A percentile compares a stretch with the other conserved stretches of the same genome.
Evolutionary conservation across 2,888 invertebrate species (phyloP).

Genomic region (Disparrhopalites patrizii): DNA sequence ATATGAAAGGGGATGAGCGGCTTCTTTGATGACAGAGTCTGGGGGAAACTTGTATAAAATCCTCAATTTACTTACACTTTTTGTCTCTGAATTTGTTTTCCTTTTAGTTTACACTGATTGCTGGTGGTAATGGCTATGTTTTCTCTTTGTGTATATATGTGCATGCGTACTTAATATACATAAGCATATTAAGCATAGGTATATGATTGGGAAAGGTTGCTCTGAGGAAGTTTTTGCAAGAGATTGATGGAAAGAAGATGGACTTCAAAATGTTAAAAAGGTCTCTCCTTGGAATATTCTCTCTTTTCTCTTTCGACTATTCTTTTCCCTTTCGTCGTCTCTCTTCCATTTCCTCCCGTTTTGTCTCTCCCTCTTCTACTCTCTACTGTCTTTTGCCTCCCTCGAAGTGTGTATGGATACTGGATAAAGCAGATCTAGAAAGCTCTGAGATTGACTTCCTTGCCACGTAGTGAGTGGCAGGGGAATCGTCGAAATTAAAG

Average conservation of each 20-base stretch:
- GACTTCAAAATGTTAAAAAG: background rate
- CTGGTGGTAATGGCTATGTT: no score
- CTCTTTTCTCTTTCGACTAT: no score
- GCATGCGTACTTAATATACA: no score
- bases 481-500: no score
- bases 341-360: background rate
- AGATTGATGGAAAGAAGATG: background rate
- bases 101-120: background rate
- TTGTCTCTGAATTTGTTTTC: constrained; percentile 4
- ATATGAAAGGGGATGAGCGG: background rate
- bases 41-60: background rate
- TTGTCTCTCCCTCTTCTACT: constrained; percentile 3
- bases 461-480: constrained; percentile 37
- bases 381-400: background rate
- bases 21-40: constrained; percentile 7
- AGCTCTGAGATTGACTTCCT: constrained; percentile 36
- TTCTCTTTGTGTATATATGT: no score
- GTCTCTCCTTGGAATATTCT: no score
- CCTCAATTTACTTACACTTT: background rate
- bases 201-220: background rate
- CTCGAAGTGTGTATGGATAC: background rate
- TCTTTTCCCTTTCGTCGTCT: constrained; percentile 16
- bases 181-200: no score
- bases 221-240: background rate
- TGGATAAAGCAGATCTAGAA: constrained; percentile 14